Percentiles rank a stretch among this genome's conserved stretches.
These are phyloP conservation scores for Myopa testacea DNA, from an alignment of 2,888 invertebrate species.

Conservation along the genomic window DNA sequence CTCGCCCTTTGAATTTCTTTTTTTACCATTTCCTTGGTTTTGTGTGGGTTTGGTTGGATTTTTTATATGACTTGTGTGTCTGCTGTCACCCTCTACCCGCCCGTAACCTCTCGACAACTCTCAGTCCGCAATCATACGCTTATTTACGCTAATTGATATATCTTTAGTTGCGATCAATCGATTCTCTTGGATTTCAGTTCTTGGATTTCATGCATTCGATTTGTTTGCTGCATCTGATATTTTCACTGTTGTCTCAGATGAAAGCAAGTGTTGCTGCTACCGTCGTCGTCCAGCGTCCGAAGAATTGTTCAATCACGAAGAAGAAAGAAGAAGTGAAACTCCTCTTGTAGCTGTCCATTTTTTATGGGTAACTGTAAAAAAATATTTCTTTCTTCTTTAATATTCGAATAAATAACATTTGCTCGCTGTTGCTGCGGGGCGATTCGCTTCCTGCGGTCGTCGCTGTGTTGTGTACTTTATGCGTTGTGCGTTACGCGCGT, in stretches of 20 bases:
- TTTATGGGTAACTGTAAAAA: not conserved
- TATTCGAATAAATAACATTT: slow-evolving; percentile 23
- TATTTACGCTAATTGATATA: slow-evolving; percentile 38
- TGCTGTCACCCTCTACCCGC: not conserved
- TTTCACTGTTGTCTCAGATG: slow-evolving; percentile 1
- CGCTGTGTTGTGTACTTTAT: not conserved
- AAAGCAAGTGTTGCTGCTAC: slow-evolving; percentile 10
- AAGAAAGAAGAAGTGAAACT: slow-evolving; percentile 24
- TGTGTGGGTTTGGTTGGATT: not conserved
- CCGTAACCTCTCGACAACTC: not conserved
- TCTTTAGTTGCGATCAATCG: slow-evolving; percentile 37
- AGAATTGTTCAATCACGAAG: not conserved
- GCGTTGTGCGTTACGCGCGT: not conserved
- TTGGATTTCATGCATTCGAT: slow-evolving; percentile 1
- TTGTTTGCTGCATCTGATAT: slow-evolving; percentile 15
- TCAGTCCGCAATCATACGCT: slow-evolving; percentile 24
- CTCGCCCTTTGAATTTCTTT: not conserved
- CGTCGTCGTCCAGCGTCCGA: not conserved
- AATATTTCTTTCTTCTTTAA: not conserved
- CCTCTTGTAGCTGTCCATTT: not conserved
- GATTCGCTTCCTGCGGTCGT: not conserved
- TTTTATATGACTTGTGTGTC: not conserved
- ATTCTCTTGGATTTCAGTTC: slow-evolving; percentile 28
- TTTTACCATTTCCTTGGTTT: not conserved
- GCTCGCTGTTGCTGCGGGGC: not conserved